phyloP scores from a whole-genome alignment of 2,888 invertebrate species.

The Lasioglossum oenotherae region DNA sequence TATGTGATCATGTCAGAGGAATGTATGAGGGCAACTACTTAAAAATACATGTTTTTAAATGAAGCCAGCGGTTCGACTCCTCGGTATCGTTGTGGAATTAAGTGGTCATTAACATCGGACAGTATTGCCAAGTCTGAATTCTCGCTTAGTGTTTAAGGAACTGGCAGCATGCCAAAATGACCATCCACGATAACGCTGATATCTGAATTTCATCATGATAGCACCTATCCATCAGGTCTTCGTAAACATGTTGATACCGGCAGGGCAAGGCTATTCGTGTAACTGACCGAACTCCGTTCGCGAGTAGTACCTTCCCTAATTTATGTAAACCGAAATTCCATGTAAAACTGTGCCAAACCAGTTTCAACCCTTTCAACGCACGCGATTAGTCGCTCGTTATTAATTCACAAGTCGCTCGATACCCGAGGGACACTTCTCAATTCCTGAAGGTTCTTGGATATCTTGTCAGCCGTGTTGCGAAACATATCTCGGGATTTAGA shows the following conservation, averaged over 20 bases:
- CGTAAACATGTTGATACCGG: neutral
- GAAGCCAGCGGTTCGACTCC: neutral
- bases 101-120: slow-evolving; percentile 15
- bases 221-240: slow-evolving; percentile 14
- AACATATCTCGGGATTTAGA: neutral
- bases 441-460: neutral
- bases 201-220: slow-evolving; percentile 22
- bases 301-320: slow-evolving; percentile 25
- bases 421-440: slow-evolving; percentile 13
- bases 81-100: neutral
- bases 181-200: slow-evolving; percentile 16
- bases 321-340: slow-evolving; percentile 36
- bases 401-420: slow-evolving; percentile 39
- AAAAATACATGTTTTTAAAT: neutral
- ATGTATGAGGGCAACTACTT: neutral
- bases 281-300: slow-evolving; percentile 36
- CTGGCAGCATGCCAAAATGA: slow-evolving; percentile 39
- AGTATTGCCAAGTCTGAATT: slow-evolving; percentile 27
- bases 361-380: slow-evolving; percentile 13
- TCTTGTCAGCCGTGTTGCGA: neutral
- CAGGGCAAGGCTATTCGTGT: neutral
- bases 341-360: slow-evolving; percentile 39
- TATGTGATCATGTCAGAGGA: neutral
- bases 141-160: slow-evolving; percentile 21
- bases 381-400: slow-evolving; percentile 48